Conservation (phyloP, 2,888 invertebrate genomes). For the Limnephilus lunatus region DNA sequence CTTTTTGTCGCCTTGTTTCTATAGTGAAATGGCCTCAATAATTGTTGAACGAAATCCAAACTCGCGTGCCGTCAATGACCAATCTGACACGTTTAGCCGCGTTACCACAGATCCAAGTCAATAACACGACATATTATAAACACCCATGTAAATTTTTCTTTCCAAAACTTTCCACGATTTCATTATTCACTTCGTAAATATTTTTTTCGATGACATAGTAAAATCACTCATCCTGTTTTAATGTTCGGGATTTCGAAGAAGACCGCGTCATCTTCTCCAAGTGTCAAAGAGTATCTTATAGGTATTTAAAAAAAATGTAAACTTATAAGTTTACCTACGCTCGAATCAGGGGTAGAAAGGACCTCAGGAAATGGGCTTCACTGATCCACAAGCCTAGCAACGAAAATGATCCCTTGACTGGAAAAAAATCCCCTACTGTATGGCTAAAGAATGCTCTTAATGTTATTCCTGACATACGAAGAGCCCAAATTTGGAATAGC, state of each 20-base stretch:
- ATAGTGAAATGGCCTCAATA: background rate
- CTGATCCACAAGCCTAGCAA: background rate
- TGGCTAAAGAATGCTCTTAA: background rate
- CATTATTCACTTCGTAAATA: background rate
- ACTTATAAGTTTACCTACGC: background rate
- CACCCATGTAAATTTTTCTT: too few relatives aligned
- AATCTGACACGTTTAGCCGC: background rate
- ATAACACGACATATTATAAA: background rate
- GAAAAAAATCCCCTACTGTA: background rate
- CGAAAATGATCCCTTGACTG: background rate
- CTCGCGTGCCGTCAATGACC: background rate
- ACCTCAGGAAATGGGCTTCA: too few relatives aligned
- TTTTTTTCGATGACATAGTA: too few relatives aligned
- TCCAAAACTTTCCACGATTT: background rate
- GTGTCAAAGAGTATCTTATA: background rate
- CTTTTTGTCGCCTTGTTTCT: background rate
- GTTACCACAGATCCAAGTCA: background rate
- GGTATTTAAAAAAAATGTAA: background rate
- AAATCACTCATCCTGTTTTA: background rate
- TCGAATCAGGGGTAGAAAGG: too few relatives aligned
- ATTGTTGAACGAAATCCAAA: background rate
- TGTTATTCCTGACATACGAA: background rate
- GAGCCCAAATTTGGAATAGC: background rate
- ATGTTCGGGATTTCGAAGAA: too few relatives aligned
- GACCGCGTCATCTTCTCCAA: background rate